Percentiles rank a stretch among this genome's conserved stretches.
phyloP scores from a whole-genome alignment of 2,797 vertebrate genomes.

The Onychomys arenicola region DNA sequence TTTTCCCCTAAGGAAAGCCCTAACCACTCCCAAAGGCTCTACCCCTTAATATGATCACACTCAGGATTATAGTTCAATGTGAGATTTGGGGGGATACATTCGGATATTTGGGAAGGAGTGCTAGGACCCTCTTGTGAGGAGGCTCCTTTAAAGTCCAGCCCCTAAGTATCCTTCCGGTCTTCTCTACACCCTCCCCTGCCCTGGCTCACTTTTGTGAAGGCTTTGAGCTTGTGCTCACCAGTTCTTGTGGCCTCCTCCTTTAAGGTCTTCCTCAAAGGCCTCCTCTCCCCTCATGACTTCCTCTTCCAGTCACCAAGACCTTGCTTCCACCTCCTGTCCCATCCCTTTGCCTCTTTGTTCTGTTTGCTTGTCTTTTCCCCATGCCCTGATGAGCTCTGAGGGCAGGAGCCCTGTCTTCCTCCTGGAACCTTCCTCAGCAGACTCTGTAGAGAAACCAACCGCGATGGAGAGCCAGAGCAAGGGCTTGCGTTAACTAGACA shows the following conservation, averaged over 20 bases:
- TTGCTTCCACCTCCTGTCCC: not conserved
- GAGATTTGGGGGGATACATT: not conserved
- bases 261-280: not conserved
- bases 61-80: not conserved
- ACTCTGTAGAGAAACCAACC: not conserved
- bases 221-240: fast-evolving
- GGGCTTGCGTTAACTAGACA: not conserved
- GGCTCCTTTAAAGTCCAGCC: not conserved
- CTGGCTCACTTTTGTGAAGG: not conserved
- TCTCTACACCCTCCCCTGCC: fast-evolving
- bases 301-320: not conserved
- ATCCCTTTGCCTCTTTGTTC: not conserved
- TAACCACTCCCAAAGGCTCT: not conserved
- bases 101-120: not conserved
- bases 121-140: not conserved
- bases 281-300: not conserved
- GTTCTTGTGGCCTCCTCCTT: not conserved
- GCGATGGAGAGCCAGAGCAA: not conserved
- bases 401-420: not conserved
- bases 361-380: not conserved
- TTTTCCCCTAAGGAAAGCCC: not conserved
- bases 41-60: not conserved
- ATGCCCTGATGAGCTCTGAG: not conserved
- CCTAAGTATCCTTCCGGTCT: not conserved
- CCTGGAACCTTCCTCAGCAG: not conserved